Conservation (phyloP, 2,888 invertebrate species). For the Cheilosia vulpina region DNA sequence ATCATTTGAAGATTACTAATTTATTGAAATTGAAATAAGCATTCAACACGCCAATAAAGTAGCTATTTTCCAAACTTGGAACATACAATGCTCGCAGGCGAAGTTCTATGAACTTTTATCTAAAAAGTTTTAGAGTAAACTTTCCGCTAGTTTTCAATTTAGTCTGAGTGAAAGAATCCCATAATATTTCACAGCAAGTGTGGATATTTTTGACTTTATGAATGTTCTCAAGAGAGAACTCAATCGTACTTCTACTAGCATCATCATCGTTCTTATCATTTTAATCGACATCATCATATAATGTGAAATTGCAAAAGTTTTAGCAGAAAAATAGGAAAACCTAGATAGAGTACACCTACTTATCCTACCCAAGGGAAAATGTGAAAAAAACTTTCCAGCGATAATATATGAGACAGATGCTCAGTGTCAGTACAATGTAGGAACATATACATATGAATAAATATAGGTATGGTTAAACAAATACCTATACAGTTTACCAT, state of each 20-base stretch:
- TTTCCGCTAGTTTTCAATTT: background rate
- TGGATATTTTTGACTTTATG: slow-evolving; percentile 3
- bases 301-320: slow-evolving; percentile 21
- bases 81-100: background rate
- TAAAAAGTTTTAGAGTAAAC: slow-evolving; percentile 11
- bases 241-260: background rate
- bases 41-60: background rate
- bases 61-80: background rate
- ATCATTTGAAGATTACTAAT: too few relatives aligned
- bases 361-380: too few relatives aligned
- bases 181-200: background rate
- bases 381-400: too few relatives aligned
- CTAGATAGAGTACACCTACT: background rate
- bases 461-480: too few relatives aligned
- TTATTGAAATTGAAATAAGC: too few relatives aligned
- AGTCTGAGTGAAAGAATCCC: background rate
- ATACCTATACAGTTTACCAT: too few relatives aligned
- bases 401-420: too few relatives aligned
- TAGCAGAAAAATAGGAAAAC: slow-evolving; percentile 1
- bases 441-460: too few relatives aligned
- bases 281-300: slow-evolving; percentile 21
- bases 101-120: slow-evolving; percentile 20
- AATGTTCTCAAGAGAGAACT: slow-evolving; percentile 8
- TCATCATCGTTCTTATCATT: slow-evolving; percentile 11
- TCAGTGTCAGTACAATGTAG: too few relatives aligned